These are phyloP conservation scores for Ceratosolen fusciceps DNA, from an alignment of 1,140 invertebrate species.

Conservation along the genomic window DNA sequence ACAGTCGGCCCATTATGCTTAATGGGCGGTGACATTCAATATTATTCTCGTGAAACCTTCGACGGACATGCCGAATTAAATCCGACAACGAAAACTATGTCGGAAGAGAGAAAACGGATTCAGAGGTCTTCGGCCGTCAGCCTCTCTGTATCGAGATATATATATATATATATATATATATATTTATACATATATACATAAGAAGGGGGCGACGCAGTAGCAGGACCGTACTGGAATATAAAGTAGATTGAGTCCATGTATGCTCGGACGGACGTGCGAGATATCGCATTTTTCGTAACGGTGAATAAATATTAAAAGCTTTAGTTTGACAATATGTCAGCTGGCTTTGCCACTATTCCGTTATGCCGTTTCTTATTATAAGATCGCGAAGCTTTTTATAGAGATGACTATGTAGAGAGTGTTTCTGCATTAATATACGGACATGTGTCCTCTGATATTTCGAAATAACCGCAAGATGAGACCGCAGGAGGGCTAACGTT, in stretches of 20 bases:
- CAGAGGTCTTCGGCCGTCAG: neutral
- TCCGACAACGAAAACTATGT: neutral
- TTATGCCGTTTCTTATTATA: neutral
- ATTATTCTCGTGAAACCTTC: constrained; percentile 11
- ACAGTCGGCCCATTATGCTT: neutral
- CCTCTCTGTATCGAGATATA: too few species aligned
- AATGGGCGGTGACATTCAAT: constrained; percentile 21
- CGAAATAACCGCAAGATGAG: neutral
- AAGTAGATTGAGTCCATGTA: constrained; percentile 19
- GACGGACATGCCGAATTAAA: constrained; percentile 9
- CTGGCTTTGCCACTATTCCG: neutral
- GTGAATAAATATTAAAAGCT: constrained; percentile 34
- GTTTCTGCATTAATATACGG: neutral
- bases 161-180: too few species aligned
- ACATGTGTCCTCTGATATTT: neutral
- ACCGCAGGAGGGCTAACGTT: neutral
- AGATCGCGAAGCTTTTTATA: neutral
- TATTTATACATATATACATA: neutral
- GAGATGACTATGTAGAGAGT: neutral
- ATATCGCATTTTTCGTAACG: constrained; percentile 15
- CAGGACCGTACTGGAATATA: neutral
- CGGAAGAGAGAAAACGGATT: constrained; percentile 25
- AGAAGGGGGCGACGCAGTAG: neutral
- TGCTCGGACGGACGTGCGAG: neutral
- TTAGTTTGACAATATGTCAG: constrained; percentile 32